These are phyloP conservation scores for Spinibarbus caldwelli DNA, from an alignment of 2,797 vertebrate genomes.

Conservation along the genomic window DNA sequence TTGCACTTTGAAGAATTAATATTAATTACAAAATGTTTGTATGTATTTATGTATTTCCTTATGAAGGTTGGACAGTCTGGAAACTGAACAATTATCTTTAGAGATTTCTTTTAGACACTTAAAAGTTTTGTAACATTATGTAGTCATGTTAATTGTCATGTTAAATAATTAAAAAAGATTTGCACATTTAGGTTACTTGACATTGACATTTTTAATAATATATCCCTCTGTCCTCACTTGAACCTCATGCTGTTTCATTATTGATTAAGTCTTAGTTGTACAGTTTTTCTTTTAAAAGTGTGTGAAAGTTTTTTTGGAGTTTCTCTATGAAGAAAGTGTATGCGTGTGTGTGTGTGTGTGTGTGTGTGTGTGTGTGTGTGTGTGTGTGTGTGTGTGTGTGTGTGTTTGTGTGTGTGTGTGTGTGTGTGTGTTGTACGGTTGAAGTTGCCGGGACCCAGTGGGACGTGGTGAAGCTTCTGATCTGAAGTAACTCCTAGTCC, in stretches of 20 bases:
- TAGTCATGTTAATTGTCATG: background rate
- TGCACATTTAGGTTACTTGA: background rate
- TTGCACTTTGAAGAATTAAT: background rate
- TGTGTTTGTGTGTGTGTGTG: no score
- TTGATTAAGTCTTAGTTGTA: conserved; percentile 7
- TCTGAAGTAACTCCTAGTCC: conserved; percentile 30
- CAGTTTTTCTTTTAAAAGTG: background rate
- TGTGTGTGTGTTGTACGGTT: conserved; percentile 7
- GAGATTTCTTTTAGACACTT: background rate
- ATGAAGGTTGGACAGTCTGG: background rate
- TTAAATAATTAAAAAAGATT: background rate
- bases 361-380: no score
- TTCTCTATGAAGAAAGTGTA: background rate
- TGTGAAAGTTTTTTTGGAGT: background rate
- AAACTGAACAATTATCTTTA: background rate
- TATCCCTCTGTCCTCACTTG: background rate
- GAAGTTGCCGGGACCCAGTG: conserved; percentile 18
- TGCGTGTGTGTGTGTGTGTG: conserved; percentile 4
- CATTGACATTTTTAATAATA: background rate
- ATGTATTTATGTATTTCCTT: background rate
- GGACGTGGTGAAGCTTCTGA: conserved; percentile 12
- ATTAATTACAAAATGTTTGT: background rate
- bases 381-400: no score
- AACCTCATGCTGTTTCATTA: conserved; percentile 17
- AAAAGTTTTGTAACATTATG: background rate